Base-by-base conservation (phyloP, 1,140 invertebrate species). In the Oncopodura yosiiana region DNA sequence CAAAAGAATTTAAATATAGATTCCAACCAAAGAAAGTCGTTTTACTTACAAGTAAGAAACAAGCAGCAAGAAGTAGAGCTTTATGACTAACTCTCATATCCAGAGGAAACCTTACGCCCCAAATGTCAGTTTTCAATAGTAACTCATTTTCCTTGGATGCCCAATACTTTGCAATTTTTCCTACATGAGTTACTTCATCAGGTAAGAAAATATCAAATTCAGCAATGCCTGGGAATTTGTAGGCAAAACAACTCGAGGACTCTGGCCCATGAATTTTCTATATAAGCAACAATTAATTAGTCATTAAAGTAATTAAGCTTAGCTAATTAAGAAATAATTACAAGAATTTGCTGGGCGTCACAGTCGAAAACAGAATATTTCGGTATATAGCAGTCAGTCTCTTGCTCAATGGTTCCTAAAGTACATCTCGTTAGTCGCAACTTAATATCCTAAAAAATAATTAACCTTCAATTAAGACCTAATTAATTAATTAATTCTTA, bases 101-200 rank as follows among this genome's bases (percentile, higher is more conserved):
- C 23, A 50, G 18, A 4, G 54, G 54, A 56, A 56, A 56, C 30
- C 45, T 49, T 30, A 56, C 54, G 24, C 54, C 54, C 54, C 54
- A 56, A 50, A 56, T 51, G 32, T 56, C 54, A 6, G 46, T 39
- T 42, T 56, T 56, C 29, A 49, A 30, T 21, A 49, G 38, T 21
- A 56, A 45, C 26, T 56, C 54, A 12, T 56, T 56, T 26, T 56
- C 54, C 24, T 56, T 56, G 2, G 46, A 44, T n/a, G 38, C 49
- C 54, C 54, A 56, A 45, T 56, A 56, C 43, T 56, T 56, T 41
- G 54, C 54, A 44, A 56, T 56, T 50, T 56, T 56, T 41, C 54
- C 54, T 1, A 56, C 48, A 9, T 32, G 26, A 9, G 39, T 56
- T 41, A 21, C 2, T 8, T 42, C 48, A 8, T 56, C 54, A 5